Evolutionary conservation across 2,888 invertebrate genomes (phyloP).

Genomic region (Agriopis aurantiaria): DNA sequence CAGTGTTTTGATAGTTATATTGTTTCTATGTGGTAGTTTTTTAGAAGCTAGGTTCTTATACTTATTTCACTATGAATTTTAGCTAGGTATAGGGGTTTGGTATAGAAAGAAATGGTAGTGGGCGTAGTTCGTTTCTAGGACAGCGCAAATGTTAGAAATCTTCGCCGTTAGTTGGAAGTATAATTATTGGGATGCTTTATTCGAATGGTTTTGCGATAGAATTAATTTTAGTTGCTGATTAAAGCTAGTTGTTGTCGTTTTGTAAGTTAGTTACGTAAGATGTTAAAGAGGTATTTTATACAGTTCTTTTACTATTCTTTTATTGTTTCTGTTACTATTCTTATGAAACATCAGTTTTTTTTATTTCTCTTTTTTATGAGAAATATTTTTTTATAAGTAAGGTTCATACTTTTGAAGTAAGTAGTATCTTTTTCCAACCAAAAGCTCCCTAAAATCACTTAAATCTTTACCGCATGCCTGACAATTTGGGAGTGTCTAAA

Average conservation of each 20-base stretch:
- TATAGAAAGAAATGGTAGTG: constrained; percentile 85
- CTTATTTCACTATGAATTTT: constrained; percentile 86
- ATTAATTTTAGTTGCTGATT: constrained; percentile 32
- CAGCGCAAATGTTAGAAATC: constrained; percentile 81
- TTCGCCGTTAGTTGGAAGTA: constrained; percentile 55
- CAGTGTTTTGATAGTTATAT: constrained; percentile 13
- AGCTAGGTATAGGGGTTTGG: constrained; percentile 78
- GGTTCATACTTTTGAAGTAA: too few relatives aligned
- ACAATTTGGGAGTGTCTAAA: too few relatives aligned
- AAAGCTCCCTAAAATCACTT: too few relatives aligned
- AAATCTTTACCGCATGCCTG: too few relatives aligned
- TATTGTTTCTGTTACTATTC: too few relatives aligned
- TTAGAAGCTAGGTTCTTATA: constrained; percentile 83
- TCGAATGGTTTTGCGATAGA: constrained; percentile 34
- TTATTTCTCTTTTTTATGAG: too few relatives aligned
- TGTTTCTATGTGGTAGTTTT: constrained; percentile 58
- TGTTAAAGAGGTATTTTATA: too few relatives aligned
- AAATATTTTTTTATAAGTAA: too few relatives aligned
- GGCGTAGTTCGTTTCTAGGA: constrained; percentile 83
- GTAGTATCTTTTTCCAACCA: too few relatives aligned
- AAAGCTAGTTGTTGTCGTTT: constrained; percentile 15
- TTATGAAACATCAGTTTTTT: too few relatives aligned
- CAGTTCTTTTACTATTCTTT: too few relatives aligned
- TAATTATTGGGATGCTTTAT: constrained; percentile 47
- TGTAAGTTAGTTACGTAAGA: constrained; percentile 1